Base-by-base conservation (phyloP, 2,113 vertebrate genomes). In the Ia io region DNA sequence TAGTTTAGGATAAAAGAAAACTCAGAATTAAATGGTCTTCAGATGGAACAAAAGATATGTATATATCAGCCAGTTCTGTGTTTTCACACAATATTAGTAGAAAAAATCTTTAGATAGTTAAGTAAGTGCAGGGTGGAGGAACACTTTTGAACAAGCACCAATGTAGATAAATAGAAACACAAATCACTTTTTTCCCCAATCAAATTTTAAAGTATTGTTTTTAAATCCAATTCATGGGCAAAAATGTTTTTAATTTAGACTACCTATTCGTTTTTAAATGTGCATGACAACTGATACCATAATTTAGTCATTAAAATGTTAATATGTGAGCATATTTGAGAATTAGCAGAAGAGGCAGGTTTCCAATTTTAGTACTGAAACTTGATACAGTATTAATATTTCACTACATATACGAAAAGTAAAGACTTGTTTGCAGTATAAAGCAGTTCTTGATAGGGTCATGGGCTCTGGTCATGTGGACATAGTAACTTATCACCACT, bases 301-400 rank as follows among this genome's bases (percentile, higher is more conserved):
- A 95, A 32, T 65, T 76, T 78, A 83, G 40, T 91, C 53, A 78
- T 74, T 79, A 53, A 93, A 93, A 61, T 93, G n/a, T 93, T 86
- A 78, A 59, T 13, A 35, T 69, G 30, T 88, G 40, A 91, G 32
- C 28, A 35, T 91, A 86, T 77, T 89, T 93, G 32, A 90, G 71
- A 87, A 89, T n/a, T 32, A 37, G 18, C 44, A 73, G 78, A 53
- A 90, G 49, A 86, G 51, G 47, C 5, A 63, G 17, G 80, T 79
- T 83, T 85, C 44, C 84, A 53, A 73, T 79, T 85, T 86, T 87
- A 61, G 73, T 74, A 56, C 20, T 83, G 35, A 87, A 92, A 47
- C 22, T 79, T 28, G 70, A 3, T 61, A 30, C 53, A 59, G 22
- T 91, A 51, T n/a, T 56, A 76, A 47, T 93, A n/a, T 61, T 76